Percentiles rank a stretch among this genome's conserved stretches.
Evolutionary conservation across 2,888 invertebrate species (phyloP).

Genomic region (Urechis unicinctus): DNA sequence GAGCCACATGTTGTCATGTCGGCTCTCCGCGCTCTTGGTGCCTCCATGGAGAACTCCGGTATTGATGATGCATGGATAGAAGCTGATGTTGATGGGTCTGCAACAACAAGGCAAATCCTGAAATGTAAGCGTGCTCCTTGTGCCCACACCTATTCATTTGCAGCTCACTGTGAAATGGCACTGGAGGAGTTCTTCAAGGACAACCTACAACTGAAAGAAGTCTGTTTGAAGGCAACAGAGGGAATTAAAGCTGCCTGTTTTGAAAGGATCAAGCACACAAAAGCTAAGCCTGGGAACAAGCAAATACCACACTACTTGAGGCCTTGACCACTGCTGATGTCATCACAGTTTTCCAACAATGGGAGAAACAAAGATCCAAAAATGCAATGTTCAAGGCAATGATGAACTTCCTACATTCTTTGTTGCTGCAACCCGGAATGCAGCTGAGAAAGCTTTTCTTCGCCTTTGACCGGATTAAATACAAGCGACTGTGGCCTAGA

Average conservation of each 20-base stretch:
- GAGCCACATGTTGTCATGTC: slow-evolving; percentile 8
- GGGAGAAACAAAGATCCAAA: slow-evolving; percentile 9
- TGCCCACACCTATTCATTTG: slow-evolving; percentile 8
- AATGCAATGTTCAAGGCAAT: slow-evolving; percentile 15
- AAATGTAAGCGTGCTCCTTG: slow-evolving; percentile 14
- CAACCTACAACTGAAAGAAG: slow-evolving; percentile 8
- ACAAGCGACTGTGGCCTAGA: too few relatives aligned
- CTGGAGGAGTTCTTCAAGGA: slow-evolving; percentile 14
- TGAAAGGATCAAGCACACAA: too few relatives aligned
- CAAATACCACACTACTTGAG: too few relatives aligned
- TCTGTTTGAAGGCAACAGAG: slow-evolving; percentile 2
- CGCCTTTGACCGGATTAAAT: too few relatives aligned
- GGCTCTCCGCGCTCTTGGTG: slow-evolving; percentile 4
- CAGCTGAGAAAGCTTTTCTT: slow-evolving; percentile 18
- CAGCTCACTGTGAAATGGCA: slow-evolving; percentile 10
- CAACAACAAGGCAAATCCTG: slow-evolving; percentile 12
- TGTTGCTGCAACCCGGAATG: slow-evolving; percentile 14
- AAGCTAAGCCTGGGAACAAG: too few relatives aligned
- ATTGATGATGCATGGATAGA: slow-evolving; percentile 11
- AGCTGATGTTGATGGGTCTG: slow-evolving; percentile 9
- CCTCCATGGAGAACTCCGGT: slow-evolving; percentile 6
- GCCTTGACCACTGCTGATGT: too few relatives aligned
- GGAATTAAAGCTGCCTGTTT: slow-evolving; percentile 10
- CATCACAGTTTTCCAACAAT: too few relatives aligned
- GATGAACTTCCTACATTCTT: slow-evolving; percentile 15